Evolutionary conservation across 1,140 invertebrate genomes (phyloP).

Genomic region (Papilio polyxenes): DNA sequence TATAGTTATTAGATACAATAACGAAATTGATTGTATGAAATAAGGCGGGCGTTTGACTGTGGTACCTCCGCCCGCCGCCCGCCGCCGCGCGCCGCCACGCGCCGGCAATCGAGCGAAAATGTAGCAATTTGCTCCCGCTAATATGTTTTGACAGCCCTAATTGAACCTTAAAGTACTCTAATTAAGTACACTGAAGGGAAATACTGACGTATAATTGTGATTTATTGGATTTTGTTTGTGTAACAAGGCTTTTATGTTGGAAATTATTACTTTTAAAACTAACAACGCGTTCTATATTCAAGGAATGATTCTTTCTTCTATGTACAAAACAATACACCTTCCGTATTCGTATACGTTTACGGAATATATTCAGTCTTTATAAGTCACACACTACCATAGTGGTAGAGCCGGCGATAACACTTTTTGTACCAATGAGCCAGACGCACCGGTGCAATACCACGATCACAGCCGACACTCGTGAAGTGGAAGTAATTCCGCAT

Average conservation of each 20-base stretch:
- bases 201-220: constrained; percentile 29
- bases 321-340: no score
- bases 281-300: neutral
- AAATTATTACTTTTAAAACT: neutral
- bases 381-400: no score
- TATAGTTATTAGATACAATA: constrained; percentile 10
- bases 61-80: neutral
- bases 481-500: no score
- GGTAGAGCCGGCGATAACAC: no score
- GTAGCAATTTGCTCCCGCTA: constrained; percentile 39
- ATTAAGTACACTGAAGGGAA: constrained; percentile 40
- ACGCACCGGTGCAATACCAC: no score
- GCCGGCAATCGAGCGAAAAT: constrained; percentile 42
- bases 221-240: constrained; percentile 35
- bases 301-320: neutral
- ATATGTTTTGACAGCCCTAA: constrained; percentile 51
- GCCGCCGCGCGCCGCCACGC: constrained; percentile 39
- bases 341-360: no score
- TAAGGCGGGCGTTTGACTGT: neutral
- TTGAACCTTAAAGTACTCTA: constrained; percentile 43
- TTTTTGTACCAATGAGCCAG: no score
- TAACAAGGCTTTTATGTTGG: constrained; percentile 9
- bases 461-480: no score
- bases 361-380: no score
- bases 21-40: constrained; percentile 27